These are phyloP conservation scores for Metacarcinus magister DNA, from an alignment of 2,888 invertebrate genomes.

Conservation along the genomic window DNA sequence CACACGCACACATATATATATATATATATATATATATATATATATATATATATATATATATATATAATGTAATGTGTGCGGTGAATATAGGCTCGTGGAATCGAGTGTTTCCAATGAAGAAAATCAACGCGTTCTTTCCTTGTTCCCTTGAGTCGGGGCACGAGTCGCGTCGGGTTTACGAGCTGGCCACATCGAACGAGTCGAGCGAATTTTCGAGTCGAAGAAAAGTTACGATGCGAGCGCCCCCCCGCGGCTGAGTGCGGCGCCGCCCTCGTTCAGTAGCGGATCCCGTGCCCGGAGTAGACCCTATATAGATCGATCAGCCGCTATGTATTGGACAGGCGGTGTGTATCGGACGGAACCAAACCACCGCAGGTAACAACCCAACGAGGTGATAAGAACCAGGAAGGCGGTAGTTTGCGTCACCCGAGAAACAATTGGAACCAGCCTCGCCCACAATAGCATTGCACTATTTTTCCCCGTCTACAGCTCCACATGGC, in stretches of 20 bases:
- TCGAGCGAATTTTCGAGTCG: conserved; percentile 45
- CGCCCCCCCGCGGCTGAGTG: conserved; percentile 34
- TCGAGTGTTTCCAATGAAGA: not conserved
- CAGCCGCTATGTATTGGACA: conserved; percentile 63
- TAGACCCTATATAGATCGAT: conserved; percentile 46
- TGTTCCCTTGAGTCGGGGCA: not conserved
- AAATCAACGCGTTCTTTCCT: not conserved
- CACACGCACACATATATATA: not conserved
- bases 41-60: not conserved
- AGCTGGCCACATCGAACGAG: not conserved
- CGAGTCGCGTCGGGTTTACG: not conserved
- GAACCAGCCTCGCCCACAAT: conserved; percentile 46
- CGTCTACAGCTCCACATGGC: not conserved
- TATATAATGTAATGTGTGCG: not conserved
- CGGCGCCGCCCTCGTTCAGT: not conserved
- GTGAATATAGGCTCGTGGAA: not conserved
- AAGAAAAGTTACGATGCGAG: conserved; percentile 48
- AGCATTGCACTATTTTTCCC: conserved; percentile 40
- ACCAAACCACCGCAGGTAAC: conserved; percentile 65
- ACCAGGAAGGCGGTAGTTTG: conserved; percentile 60
- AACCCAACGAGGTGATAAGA: conserved; percentile 62
- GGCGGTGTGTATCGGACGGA: conserved; percentile 60
- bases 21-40: conserved; percentile 30
- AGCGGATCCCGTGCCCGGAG: conserved; percentile 26
- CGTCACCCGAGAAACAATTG: conserved; percentile 60